These are phyloP conservation scores for Apis laboriosa DNA, from an alignment of 1,140 invertebrate genomes.

Conservation along the genomic window DNA sequence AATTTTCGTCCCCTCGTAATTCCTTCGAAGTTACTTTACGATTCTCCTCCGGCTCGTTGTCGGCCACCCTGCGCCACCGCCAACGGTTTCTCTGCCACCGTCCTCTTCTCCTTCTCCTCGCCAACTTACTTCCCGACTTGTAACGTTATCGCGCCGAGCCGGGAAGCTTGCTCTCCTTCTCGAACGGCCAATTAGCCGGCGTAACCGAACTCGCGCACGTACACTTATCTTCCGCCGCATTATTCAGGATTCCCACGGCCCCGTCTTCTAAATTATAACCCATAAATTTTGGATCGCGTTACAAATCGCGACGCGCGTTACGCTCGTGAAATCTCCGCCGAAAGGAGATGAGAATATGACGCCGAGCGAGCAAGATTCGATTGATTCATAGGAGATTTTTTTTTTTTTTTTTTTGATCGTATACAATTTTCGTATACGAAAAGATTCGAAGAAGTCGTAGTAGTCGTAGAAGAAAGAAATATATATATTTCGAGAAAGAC, in stretches of 20 bases:
- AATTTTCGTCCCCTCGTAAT: slow-evolving; percentile 49
- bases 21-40: slow-evolving; percentile 51
- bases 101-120: not conserved
- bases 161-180: not conserved
- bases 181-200: slow-evolving; percentile 41
- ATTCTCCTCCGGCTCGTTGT: slow-evolving; percentile 25
- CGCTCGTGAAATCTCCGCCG: not conserved
- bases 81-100: not conserved
- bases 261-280: slow-evolving; percentile 34
- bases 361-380: no score
- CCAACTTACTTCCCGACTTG: slow-evolving; percentile 50
- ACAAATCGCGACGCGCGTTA: slow-evolving; percentile 27
- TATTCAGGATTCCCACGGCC: slow-evolving; percentile 27
- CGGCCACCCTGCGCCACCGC: not conserved
- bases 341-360: no score
- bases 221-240: slow-evolving; percentile 23
- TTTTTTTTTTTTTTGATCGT: no score
- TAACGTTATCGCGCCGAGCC: slow-evolving; percentile 52
- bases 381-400: no score
- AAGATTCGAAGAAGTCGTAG: no score
- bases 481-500: no score
- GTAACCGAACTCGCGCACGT: slow-evolving; percentile 40
- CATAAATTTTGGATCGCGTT: slow-evolving; percentile 24
- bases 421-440: no score
- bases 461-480: no score